A percentile compares a stretch with the other conserved stretches of the same genome.
Conservation (phyloP, 1,140 invertebrate genomes). For the Apis laboriosa region DNA sequence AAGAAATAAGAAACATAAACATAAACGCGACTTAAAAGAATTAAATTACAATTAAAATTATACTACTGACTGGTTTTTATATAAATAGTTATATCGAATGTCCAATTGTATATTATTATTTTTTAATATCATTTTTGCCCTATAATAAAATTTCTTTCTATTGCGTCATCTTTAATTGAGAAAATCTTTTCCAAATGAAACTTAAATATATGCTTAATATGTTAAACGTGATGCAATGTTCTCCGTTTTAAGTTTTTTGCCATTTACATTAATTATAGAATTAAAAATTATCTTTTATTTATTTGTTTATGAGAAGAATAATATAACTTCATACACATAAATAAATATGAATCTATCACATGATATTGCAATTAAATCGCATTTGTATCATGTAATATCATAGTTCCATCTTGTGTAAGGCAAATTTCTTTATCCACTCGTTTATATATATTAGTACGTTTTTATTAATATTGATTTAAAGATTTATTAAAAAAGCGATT, state of each 20-base stretch:
- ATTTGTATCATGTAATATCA: not conserved
- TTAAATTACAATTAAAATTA: constrained; percentile 40
- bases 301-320: not conserved
- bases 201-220: not conserved
- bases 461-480: constrained; percentile 1
- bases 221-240: not conserved
- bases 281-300: constrained; percentile 1
- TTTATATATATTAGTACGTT: not conserved
- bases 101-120: not conserved
- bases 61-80: constrained; percentile 16
- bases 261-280: not conserved
- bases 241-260: constrained; percentile 16
- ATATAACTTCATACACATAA: constrained; percentile 8
- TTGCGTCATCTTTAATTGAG: not conserved
- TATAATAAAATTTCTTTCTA: not conserved
- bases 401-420: constrained; percentile 18
- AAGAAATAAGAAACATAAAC: not conserved
- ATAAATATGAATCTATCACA: constrained; percentile 14
- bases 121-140: not conserved
- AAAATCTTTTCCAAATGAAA: not conserved
- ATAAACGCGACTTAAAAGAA: constrained; percentile 11
- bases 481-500: not conserved
- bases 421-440: not conserved
- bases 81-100: not conserved
- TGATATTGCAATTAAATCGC: constrained; percentile 4